These are phyloP conservation scores for Alectura lathami DNA, from an alignment of 2,113 vertebrate genomes.

Conservation along the genomic window DNA sequence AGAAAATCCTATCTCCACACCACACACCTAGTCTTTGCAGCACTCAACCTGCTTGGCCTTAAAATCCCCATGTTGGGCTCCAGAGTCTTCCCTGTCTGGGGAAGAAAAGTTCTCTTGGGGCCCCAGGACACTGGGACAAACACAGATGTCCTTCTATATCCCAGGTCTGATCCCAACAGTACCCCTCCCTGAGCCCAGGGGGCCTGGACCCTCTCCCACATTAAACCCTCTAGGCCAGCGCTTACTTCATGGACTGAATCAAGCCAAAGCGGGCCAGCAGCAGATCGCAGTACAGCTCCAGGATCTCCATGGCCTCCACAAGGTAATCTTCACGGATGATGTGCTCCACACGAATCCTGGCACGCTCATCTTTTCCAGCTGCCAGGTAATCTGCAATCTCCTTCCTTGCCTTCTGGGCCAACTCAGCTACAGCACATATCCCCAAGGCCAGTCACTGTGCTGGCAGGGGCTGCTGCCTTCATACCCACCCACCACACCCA, in stretches of 20 bases:
- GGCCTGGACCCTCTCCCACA: neutral
- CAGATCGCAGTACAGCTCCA: slow-evolving; percentile 96
- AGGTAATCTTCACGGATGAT: slow-evolving; percentile 98
- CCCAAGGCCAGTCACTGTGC: neutral
- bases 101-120: neutral
- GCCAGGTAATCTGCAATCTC: slow-evolving; percentile 98
- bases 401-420: slow-evolving; percentile 96
- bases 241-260: slow-evolving; percentile 98
- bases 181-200: neutral
- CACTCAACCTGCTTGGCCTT: neutral
- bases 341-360: slow-evolving; percentile 96
- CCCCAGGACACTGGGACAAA: neutral
- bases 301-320: slow-evolving; percentile 98
- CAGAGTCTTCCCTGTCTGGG: neutral
- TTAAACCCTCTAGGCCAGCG: neutral
- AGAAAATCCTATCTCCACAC: neutral
- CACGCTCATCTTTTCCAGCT: slow-evolving; percentile 94
- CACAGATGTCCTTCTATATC: neutral
- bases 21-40: neutral
- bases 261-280: slow-evolving; percentile 93
- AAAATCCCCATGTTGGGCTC: neutral
- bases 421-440: slow-evolving; percentile 83
- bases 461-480: neutral
- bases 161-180: neutral
- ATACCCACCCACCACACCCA: neutral